A percentile compares a stretch with the other conserved stretches of the same genome.
Conservation (phyloP, 2,113 vertebrate species). For the Diglossa brunneiventris region DNA sequence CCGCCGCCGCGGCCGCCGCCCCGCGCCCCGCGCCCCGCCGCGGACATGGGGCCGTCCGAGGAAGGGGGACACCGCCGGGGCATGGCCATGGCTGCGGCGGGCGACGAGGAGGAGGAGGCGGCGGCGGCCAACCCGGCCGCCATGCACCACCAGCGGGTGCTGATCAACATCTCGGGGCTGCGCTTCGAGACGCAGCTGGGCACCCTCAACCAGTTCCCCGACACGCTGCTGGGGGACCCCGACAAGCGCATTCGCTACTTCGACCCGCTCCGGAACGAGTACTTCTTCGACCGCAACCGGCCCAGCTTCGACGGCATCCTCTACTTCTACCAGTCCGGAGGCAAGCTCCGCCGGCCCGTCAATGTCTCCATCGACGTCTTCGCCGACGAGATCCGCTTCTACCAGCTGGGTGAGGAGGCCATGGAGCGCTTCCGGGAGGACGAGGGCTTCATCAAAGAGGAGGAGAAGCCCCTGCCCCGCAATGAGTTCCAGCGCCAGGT, state of each 20-base stretch:
- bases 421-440: conserved; percentile 93
- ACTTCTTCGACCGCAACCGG: conserved; percentile 96
- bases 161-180: conserved; percentile 94
- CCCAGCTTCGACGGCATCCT: conserved; percentile 96
- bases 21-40: background rate
- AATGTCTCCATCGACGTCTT: conserved; percentile 95
- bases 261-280: conserved; percentile 94
- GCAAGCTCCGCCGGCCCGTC: conserved; percentile 89
- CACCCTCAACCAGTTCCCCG: conserved; percentile 94
- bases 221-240: conserved; percentile 91
- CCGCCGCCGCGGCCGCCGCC: background rate
- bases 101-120: conserved; percentile 47
- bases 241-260: conserved; percentile 92
- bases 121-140: conserved; percentile 57
- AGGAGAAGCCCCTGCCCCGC: conserved; percentile 88
- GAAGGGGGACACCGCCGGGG: conserved; percentile 30
- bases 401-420: conserved; percentile 92
- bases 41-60: conserved; percentile 8
- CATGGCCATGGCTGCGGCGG: conserved; percentile 44
- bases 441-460: conserved; percentile 92
- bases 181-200: conserved; percentile 93
- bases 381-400: conserved; percentile 92
- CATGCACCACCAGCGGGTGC: conserved; percentile 89
- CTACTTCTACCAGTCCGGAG: conserved; percentile 95
- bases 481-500: conserved; percentile 94